Conservation (phyloP, 2,888 invertebrate genomes). For the Noctua janthe region DNA sequence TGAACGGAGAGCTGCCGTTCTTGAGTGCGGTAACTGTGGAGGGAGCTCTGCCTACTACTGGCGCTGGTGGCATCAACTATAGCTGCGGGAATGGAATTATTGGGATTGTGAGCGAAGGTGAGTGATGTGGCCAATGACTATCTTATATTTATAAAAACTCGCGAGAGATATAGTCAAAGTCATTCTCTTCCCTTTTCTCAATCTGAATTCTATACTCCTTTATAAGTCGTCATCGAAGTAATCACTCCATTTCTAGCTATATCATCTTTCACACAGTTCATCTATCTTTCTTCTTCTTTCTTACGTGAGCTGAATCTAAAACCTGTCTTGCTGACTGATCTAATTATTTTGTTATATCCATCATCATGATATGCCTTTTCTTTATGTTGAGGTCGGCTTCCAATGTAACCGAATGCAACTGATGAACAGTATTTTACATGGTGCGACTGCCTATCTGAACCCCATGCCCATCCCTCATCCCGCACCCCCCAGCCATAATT, state of each 20-base stretch:
- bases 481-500: neutral
- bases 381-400: neutral
- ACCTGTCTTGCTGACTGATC: neutral
- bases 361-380: neutral
- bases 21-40: constrained; percentile 67
- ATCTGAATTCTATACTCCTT: too few relatives aligned
- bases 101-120: constrained; percentile 69
- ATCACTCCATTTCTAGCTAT: neutral
- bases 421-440: neutral
- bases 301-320: neutral
- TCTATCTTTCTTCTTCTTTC: neutral
- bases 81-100: constrained; percentile 74
- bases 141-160: neutral
- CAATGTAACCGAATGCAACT: neutral
- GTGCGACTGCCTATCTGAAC: neutral
- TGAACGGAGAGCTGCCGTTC: constrained; percentile 69
- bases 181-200: neutral
- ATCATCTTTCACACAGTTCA: neutral
- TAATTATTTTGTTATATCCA: neutral
- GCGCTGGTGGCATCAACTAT: constrained; percentile 73
- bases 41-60: constrained; percentile 69
- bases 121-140: constrained; percentile 7
- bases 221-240: neutral
- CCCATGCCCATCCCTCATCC: too few relatives aligned
- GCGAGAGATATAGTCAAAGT: neutral